A percentile compares a stretch with the other conserved stretches of the same genome.
These are phyloP conservation scores for Irena cyanogastra DNA, from an alignment of 2,113 vertebrate genomes.

Conservation along the genomic window DNA sequence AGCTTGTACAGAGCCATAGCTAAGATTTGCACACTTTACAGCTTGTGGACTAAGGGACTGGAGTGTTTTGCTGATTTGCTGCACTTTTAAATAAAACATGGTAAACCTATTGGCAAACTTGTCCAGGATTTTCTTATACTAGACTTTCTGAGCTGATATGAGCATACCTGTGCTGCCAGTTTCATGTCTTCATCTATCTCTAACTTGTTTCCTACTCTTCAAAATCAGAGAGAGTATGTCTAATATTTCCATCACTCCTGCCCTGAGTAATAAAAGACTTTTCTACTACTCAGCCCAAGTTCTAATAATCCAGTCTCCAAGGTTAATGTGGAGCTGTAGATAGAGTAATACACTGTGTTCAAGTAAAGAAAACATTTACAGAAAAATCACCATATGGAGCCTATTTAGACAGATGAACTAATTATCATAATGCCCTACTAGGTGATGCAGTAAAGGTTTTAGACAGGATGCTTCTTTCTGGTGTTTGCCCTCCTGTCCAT, in stretches of 20 bases:
- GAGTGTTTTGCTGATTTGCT: background rate
- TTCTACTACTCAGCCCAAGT: background rate
- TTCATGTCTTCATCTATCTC: background rate
- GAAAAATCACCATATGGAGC: slow-evolving; percentile 56
- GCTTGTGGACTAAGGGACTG: background rate
- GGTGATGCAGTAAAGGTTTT: slow-evolving; percentile 25
- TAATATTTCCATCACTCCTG: background rate
- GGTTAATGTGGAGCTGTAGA: slow-evolving; percentile 35
- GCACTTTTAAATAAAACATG: background rate
- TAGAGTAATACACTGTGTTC: slow-evolving; percentile 36
- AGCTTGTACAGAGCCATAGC: background rate
- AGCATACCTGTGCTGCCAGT: background rate
- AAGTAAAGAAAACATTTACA: slow-evolving; percentile 63
- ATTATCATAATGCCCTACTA: slow-evolving; percentile 48
- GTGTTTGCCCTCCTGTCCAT: slow-evolving; percentile 19
- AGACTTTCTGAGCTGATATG: background rate
- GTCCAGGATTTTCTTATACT: accelerated
- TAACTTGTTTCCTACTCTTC: background rate
- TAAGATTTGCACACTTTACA: background rate
- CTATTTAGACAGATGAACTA: slow-evolving; percentile 59
- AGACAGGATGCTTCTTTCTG: slow-evolving; percentile 41
- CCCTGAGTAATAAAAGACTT: background rate
- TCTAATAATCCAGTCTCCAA: slow-evolving; percentile 32
- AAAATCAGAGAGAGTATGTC: background rate
- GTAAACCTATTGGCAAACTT: accelerated